These are phyloP conservation scores for Gryllus bimaculatus DNA, from an alignment of 1,140 invertebrate species.

Conservation along the genomic window DNA sequence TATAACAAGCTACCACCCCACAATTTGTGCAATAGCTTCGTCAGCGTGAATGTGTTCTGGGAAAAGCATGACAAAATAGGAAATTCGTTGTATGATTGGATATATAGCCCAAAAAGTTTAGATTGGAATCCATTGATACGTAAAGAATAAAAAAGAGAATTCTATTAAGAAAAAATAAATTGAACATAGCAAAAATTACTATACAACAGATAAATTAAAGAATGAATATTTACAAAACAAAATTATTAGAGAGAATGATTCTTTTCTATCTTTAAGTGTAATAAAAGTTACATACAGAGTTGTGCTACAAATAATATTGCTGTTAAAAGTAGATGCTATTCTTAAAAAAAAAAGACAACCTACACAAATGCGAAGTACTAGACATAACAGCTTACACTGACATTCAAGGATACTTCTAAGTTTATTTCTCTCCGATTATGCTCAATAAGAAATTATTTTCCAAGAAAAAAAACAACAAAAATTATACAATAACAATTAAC, in stretches of 20 bases:
- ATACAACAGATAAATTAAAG: background rate
- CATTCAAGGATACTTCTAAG: background rate
- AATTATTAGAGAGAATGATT: background rate
- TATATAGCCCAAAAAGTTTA: background rate
- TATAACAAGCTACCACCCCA: background rate
- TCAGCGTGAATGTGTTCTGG: background rate
- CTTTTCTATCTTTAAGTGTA: background rate
- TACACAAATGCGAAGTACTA: background rate
- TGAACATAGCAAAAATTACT: background rate
- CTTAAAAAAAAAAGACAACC: background rate
- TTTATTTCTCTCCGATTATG: background rate
- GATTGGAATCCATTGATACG: too few relatives aligned
- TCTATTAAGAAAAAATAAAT: too few relatives aligned
- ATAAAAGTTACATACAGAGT: background rate
- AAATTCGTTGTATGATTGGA: background rate
- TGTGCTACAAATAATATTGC: background rate
- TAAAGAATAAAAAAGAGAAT: too few relatives aligned
- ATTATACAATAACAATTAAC: constrained; percentile 6
- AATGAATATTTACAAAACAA: constrained; percentile 1
- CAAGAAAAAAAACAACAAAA: constrained; percentile 1
- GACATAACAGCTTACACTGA: background rate
- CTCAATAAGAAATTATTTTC: background rate
- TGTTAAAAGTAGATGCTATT: background rate
- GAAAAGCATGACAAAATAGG: background rate
- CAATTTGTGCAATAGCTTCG: background rate